phyloP scores from a whole-genome alignment of 2,113 vertebrate genomes.

The Pandion haliaetus region DNA sequence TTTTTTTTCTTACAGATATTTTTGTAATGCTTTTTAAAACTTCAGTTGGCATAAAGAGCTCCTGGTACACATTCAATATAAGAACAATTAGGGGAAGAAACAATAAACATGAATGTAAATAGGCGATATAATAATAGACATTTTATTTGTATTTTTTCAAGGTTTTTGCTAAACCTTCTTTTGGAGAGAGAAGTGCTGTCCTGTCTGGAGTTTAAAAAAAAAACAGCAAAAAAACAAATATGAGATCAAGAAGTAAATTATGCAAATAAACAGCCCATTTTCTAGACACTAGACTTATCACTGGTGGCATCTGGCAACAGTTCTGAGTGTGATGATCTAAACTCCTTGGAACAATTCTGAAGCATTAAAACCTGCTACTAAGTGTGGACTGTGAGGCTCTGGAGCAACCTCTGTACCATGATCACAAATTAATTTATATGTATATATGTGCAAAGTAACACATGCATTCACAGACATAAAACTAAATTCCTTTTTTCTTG shows the following conservation, averaged over 20 bases:
- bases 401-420: neutral
- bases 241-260: neutral
- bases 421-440: neutral
- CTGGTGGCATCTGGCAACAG: neutral
- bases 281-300: neutral
- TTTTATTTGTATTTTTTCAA: neutral
- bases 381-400: neutral
- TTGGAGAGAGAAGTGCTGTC: neutral
- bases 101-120: neutral
- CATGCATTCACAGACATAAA: neutral
- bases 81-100: neutral
- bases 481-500: neutral
- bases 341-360: neutral
- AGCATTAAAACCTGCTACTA: neutral
- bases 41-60: neutral
- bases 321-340: neutral
- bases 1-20: neutral
- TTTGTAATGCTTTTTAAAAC: neutral
- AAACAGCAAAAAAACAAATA: neutral
- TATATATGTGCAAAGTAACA: neutral
- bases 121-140: neutral
- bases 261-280: neutral
- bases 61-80: neutral
- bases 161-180: neutral
- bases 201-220: neutral